These are phyloP conservation scores for Larimichthys polyactis DNA, from an alignment of 2,113 vertebrate species.

Conservation along the genomic window DNA sequence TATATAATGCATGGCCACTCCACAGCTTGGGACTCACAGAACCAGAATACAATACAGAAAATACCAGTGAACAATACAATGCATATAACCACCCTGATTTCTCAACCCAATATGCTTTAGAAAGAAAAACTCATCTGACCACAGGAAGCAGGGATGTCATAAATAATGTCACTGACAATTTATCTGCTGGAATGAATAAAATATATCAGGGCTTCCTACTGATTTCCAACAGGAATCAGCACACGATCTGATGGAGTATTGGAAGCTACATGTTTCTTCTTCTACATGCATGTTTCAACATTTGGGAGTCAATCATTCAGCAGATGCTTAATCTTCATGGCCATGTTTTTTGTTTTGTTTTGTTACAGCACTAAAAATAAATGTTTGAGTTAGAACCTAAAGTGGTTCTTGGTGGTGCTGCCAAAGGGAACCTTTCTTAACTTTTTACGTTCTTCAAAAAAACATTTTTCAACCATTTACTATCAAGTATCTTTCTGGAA, in stretches of 20 bases:
- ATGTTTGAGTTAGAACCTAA: too few relatives aligned
- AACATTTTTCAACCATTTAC: too few relatives aligned
- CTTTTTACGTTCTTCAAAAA: too few relatives aligned
- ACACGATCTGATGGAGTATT: background rate
- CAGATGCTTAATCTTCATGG: background rate
- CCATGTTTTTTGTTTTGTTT: background rate
- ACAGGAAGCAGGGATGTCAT: background rate
- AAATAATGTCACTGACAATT: constrained; percentile 10
- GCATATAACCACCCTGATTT: constrained; percentile 1
- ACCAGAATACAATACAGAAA: constrained; percentile 16
- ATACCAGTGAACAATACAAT: constrained; percentile 14
- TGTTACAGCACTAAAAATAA: too few relatives aligned
- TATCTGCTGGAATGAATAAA: constrained; percentile 9
- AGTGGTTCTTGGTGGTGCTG: too few relatives aligned
- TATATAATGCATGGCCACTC: constrained; percentile 31
- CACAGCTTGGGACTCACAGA: constrained; percentile 34
- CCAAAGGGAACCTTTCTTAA: too few relatives aligned
- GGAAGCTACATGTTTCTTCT: background rate
- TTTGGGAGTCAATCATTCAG: constrained; percentile 3
- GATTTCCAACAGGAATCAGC: constrained; percentile 1
- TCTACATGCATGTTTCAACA: constrained; percentile 7
- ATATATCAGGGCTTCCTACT: background rate
- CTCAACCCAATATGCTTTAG: background rate
- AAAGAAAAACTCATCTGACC: constrained; percentile 1
- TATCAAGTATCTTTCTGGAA: too few relatives aligned